Percentiles rank a stretch among this genome's conserved stretches.
phyloP scores from a whole-genome alignment of 2,888 invertebrate genomes.

The Biston betularia region DNA sequence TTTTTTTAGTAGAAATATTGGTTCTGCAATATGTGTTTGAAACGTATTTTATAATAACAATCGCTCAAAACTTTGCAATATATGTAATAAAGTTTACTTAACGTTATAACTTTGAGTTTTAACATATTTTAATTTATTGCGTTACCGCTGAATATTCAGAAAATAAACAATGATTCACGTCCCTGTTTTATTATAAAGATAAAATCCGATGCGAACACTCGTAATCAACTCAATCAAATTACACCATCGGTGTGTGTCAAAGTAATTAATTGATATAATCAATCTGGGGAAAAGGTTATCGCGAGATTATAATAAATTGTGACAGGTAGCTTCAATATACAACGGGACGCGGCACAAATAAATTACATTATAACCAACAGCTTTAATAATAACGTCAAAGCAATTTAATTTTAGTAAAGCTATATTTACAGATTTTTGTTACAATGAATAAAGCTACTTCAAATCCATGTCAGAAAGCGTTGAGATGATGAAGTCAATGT shows the following conservation, averaged over 20 bases:
- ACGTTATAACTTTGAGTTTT: background rate
- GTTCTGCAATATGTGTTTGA: too few relatives aligned
- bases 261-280: conserved; percentile 36
- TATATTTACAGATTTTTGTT: conserved; percentile 7
- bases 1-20: too few relatives aligned
- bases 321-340: conserved; percentile 17
- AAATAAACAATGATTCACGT: conserved; percentile 6
- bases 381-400: conserved; percentile 2
- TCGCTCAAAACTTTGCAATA: too few relatives aligned
- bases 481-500: conserved; percentile 25
- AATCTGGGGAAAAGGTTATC: conserved; percentile 35
- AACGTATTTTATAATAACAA: too few relatives aligned
- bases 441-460: conserved; percentile 1
- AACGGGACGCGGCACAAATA: background rate
- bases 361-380: background rate
- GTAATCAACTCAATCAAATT: conserved; percentile 41
- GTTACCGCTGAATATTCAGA: background rate
- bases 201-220: conserved; percentile 15
- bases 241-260: conserved; percentile 37
- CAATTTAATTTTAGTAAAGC: conserved; percentile 18
- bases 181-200: conserved; percentile 13
- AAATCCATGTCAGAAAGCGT: conserved; percentile 22
- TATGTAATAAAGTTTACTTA: background rate
- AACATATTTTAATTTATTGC: background rate
- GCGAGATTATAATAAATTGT: conserved; percentile 31